These are phyloP conservation scores for Amblyraja radiata DNA, from an alignment of 2,797 vertebrate genomes.

Conservation along the genomic window DNA sequence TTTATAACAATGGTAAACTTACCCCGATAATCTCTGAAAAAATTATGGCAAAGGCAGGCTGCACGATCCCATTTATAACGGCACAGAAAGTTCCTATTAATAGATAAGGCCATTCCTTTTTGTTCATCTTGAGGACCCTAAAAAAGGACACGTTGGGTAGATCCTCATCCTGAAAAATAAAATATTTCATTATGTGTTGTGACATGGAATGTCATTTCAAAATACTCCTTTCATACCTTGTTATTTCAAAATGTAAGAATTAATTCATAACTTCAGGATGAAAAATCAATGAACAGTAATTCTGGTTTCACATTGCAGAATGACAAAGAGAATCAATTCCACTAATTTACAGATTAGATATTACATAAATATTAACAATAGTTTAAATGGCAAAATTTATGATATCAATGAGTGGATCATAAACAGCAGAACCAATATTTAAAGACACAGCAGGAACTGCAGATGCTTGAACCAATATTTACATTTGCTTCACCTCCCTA, in stretches of 20 bases:
- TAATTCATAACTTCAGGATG: neutral
- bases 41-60: slow-evolving; percentile 78
- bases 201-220: neutral
- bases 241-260: neutral
- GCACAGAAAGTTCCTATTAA: slow-evolving; percentile 69
- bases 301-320: neutral
- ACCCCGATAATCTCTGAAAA: slow-evolving; percentile 88
- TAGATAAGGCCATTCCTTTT: slow-evolving; percentile 80
- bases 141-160: slow-evolving; percentile 69
- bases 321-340: neutral
- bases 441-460: no score
- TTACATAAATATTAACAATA: neutral
- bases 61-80: slow-evolving; percentile 73
- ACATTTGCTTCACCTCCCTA: no score
- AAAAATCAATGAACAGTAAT: neutral
- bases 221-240: neutral
- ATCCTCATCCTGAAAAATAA: slow-evolving; percentile 61
- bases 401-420: neutral
- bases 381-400: neutral
- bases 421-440: neutral
- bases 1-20: slow-evolving; percentile 48
- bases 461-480: no score
- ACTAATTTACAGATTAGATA: neutral
- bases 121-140: slow-evolving; percentile 72
- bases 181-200: neutral